These are phyloP conservation scores for Ennomos quercinarius DNA, from an alignment of 2,888 invertebrate genomes.

Conservation along the genomic window DNA sequence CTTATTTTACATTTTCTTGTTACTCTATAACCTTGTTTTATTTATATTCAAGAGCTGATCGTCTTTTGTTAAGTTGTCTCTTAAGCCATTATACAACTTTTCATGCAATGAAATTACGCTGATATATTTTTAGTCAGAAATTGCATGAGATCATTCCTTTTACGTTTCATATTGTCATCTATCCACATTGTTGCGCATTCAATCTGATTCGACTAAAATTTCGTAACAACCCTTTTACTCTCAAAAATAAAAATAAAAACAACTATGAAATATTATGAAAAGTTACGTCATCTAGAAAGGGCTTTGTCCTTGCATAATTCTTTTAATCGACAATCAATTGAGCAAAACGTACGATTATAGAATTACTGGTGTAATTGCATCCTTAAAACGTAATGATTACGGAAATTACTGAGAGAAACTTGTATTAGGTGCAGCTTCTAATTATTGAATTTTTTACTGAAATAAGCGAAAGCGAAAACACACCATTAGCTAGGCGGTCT, in stretches of 20 bases:
- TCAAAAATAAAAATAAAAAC: constrained; percentile 34
- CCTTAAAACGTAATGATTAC: constrained; percentile 37
- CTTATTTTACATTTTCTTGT: no score
- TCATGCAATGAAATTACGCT: constrained; percentile 9
- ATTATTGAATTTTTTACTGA: not conserved
- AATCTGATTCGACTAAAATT: constrained; percentile 41
- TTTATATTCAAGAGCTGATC: no score
- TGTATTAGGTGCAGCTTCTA: not conserved
- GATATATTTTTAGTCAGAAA: constrained; percentile 9
- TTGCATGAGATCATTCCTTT: constrained; percentile 23
- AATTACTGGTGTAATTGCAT: constrained; percentile 41
- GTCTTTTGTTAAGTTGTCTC: not conserved
- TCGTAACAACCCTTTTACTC: constrained; percentile 44
- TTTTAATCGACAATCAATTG: constrained; percentile 40
- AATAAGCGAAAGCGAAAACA: not conserved
- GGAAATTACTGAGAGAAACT: constrained; percentile 30
- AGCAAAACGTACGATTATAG: constrained; percentile 30
- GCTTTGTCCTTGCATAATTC: constrained; percentile 63
- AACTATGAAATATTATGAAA: constrained; percentile 60
- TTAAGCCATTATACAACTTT: not conserved
- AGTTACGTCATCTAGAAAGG: constrained; percentile 73
- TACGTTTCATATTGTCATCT: constrained; percentile 28
- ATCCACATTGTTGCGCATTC: constrained; percentile 20
- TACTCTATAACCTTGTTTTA: no score
- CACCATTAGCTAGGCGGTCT: no score